phyloP scores from a whole-genome alignment of 2,113 vertebrate genomes.

The Kryptolebias marmoratus region DNA sequence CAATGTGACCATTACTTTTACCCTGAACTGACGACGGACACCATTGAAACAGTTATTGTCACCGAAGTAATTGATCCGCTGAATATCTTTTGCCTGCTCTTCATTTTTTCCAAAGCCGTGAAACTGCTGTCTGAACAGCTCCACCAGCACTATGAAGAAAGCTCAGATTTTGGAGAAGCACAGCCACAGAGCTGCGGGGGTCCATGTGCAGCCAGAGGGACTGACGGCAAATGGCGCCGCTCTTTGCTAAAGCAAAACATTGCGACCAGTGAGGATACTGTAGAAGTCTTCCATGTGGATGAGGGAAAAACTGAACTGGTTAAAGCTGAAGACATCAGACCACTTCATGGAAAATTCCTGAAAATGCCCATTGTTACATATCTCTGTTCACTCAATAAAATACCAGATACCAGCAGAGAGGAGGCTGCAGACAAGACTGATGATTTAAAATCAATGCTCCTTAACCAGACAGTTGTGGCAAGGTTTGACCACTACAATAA shows the following conservation, averaged over 20 bases:
- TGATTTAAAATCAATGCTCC: slow-evolving; percentile 80
- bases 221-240: slow-evolving; percentile 86
- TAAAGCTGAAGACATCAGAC: slow-evolving; percentile 73
- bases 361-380: slow-evolving; percentile 90
- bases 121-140: slow-evolving; percentile 82
- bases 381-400: slow-evolving; percentile 80
- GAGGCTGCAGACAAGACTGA: slow-evolving; percentile 79
- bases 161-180: slow-evolving; percentile 39
- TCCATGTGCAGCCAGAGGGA: slow-evolving; percentile 84
- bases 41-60: slow-evolving; percentile 81
- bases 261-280: slow-evolving; percentile 44
- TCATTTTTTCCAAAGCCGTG: slow-evolving; percentile 84
- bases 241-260: slow-evolving; percentile 82
- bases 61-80: slow-evolving; percentile 84
- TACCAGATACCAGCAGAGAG: slow-evolving; percentile 72
- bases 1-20: slow-evolving; percentile 81
- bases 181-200: slow-evolving; percentile 72
- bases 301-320: slow-evolving; percentile 85
- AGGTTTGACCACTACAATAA: slow-evolving; percentile 78
- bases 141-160: slow-evolving; percentile 63
- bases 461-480: slow-evolving; percentile 78
- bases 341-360: slow-evolving; percentile 80
- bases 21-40: slow-evolving; percentile 80
- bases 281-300: slow-evolving; percentile 87
- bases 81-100: slow-evolving; percentile 84